A percentile compares a stretch with the other conserved stretches of the same genome.
Conservation (phyloP, 2,888 invertebrate species). For the Leptinotarsa tumamoca region DNA sequence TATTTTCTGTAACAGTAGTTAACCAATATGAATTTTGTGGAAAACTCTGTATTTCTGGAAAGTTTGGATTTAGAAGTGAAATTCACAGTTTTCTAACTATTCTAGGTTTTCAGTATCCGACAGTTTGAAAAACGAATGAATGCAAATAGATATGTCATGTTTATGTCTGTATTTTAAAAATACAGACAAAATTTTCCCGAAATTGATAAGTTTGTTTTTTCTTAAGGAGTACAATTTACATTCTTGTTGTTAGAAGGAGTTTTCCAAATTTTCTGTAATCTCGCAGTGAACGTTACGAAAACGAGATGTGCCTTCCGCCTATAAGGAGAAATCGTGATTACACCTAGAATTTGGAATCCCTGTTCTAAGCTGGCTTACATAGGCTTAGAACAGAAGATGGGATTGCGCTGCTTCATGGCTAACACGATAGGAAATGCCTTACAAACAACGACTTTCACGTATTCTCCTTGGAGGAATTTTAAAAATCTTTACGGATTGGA, state of each 20-base stretch:
- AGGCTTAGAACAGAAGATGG: slow-evolving; percentile 51
- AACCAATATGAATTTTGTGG: no score
- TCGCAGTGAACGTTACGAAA: not conserved
- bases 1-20: no score
- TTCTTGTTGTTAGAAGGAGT: not conserved
- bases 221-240: no score
- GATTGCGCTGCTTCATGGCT: slow-evolving; percentile 49
- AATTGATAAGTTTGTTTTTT: no score
- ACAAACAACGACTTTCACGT: slow-evolving; percentile 54
- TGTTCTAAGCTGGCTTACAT: slow-evolving; percentile 47
- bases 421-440: slow-evolving; percentile 54
- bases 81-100: no score
- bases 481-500: slow-evolving; percentile 48
- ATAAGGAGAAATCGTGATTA: slow-evolving; percentile 59
- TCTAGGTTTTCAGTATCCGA: no score
- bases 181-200: no score
- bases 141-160: no score
- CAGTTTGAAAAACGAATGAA: no score
- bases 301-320: not conserved
- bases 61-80: no score
- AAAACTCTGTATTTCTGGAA: no score
- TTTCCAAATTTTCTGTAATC: not conserved
- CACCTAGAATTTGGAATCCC: slow-evolving; percentile 60
- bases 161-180: no score
- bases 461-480: slow-evolving; percentile 46